Conservation (phyloP, 2,888 invertebrate genomes). For the Corbicula japonica region DNA sequence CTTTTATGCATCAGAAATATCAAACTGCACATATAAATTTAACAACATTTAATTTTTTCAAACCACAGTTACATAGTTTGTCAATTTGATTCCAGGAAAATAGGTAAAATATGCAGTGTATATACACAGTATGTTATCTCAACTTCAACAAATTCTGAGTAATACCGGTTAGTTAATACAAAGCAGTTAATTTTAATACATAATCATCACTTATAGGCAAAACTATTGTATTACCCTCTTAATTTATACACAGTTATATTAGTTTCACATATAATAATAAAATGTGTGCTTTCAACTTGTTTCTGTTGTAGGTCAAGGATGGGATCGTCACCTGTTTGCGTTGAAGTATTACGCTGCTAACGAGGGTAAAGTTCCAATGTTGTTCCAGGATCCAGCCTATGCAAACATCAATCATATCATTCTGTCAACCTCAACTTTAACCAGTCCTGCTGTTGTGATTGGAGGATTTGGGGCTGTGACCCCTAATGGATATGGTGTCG, state of each 20-base stretch:
- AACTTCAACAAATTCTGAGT: no score
- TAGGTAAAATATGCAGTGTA: no score
- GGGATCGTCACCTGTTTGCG: constrained; percentile 98
- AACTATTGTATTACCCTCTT: no score
- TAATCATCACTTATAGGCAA: no score
- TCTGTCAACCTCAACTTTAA: constrained; percentile 97
- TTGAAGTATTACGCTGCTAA: constrained; percentile 89
- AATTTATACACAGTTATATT: neutral
- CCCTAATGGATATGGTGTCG: constrained; percentile 95
- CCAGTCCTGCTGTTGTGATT: constrained; percentile 93
- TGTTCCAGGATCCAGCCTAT: constrained; percentile 93
- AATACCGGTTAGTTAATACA: no score
- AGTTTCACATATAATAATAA: neutral
- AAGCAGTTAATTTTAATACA: no score
- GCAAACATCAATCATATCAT: constrained; percentile 94
- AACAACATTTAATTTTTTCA: no score
- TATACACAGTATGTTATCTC: no score
- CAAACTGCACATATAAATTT: no score
- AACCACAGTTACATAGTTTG: no score
- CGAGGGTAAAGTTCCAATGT: constrained; percentile 88
- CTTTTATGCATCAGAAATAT: no score
- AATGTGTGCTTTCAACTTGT: neutral
- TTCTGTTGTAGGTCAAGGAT: constrained; percentile 92
- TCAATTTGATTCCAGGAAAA: no score
- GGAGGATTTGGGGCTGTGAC: constrained; percentile 98